Percentiles rank a stretch among this genome's conserved stretches.
phyloP scores from a whole-genome alignment of 30 jellyfish, hydroid and myxozoan species.

The Nemopilema nomurai region DNA sequence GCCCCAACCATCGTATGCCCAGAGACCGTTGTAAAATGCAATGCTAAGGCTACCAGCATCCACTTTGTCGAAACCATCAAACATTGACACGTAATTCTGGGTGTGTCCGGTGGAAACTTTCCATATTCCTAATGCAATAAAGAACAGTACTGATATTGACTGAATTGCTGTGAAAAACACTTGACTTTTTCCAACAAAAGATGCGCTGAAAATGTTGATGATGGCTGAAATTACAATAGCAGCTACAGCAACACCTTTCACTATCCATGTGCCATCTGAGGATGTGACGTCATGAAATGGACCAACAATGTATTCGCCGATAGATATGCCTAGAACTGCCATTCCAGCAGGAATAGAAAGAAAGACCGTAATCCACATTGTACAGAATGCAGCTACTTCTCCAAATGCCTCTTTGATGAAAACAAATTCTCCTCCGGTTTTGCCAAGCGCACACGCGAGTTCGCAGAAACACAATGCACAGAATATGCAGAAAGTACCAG shows the following conservation, averaged over 20 bases:
- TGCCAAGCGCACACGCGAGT: slow-evolving; percentile 13
- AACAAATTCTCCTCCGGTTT: slow-evolving; percentile 18
- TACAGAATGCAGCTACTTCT: neutral
- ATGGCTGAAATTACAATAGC: neutral
- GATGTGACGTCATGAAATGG: slow-evolving; percentile 8
- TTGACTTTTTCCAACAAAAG: slow-evolving; percentile 17
- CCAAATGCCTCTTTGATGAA: slow-evolving; percentile 12
- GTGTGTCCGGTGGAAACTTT: slow-evolving; percentile 14
- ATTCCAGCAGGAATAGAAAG: neutral
- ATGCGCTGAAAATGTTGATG: slow-evolving; percentile 3
- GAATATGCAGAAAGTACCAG: slow-evolving; percentile 8
- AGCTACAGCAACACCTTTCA: slow-evolving; percentile 6
- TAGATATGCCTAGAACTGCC: neutral
- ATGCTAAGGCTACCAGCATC: slow-evolving; percentile 3
- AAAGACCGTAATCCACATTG: neutral
- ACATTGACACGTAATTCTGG: slow-evolving; percentile 9
- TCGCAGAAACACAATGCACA: slow-evolving; percentile 37
- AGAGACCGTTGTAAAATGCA: slow-evolving; percentile 20
- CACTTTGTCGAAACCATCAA: neutral
- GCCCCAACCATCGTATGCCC: slow-evolving; percentile 49
- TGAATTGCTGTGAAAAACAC: slow-evolving; percentile 5
- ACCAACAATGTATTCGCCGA: slow-evolving; percentile 5
- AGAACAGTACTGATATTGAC: neutral
- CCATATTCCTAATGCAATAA: slow-evolving; percentile 8
- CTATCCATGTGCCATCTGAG: neutral